Evolutionary conservation across 1,140 invertebrate species (phyloP).

Genomic region (Chymomyza costata): DNA sequence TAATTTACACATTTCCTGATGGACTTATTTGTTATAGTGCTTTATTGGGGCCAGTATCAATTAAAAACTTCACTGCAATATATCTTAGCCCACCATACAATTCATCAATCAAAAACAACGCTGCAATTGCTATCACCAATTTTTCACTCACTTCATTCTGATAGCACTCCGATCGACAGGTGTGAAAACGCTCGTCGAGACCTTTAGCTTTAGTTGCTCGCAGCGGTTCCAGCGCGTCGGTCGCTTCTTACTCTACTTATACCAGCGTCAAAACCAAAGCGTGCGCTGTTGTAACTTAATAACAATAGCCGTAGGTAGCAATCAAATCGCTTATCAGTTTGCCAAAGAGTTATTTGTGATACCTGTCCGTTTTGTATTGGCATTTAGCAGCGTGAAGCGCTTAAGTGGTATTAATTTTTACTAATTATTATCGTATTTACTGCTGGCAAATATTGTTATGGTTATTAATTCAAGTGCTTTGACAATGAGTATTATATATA

Average conservation of each 20-base stretch:
- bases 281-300: slow-evolving; percentile 20
- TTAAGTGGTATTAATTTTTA: slow-evolving; percentile 72
- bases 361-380: slow-evolving; percentile 66
- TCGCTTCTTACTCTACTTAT: slow-evolving; percentile 15
- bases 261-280: slow-evolving; percentile 16
- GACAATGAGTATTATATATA: no score
- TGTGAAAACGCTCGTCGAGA: slow-evolving; percentile 18
- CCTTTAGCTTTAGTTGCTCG: slow-evolving; percentile 44
- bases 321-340: slow-evolving; percentile 49
- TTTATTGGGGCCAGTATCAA: no score
- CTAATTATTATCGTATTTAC: slow-evolving; percentile 72
- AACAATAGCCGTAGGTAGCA: slow-evolving; percentile 16
- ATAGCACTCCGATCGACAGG: slow-evolving; percentile 7
- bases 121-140: slow-evolving; percentile 1
- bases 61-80: slow-evolving; percentile 1
- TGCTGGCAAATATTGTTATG: slow-evolving; percentile 50
- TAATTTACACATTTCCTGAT: no score
- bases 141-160: slow-evolving; percentile 14
- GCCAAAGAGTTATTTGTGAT: slow-evolving; percentile 71
- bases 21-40: no score
- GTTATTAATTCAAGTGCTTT: slow-evolving; percentile 40
- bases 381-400: slow-evolving; percentile 50
- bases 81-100: not conserved
- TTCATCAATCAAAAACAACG: slow-evolving; percentile 15
- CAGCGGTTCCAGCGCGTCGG: slow-evolving; percentile 38